Evolutionary conservation across 2,113 vertebrate genomes (phyloP), one percentile per base, ranked within the genome.

Genomic region (Ptychochromis oligacanthus): DNA sequence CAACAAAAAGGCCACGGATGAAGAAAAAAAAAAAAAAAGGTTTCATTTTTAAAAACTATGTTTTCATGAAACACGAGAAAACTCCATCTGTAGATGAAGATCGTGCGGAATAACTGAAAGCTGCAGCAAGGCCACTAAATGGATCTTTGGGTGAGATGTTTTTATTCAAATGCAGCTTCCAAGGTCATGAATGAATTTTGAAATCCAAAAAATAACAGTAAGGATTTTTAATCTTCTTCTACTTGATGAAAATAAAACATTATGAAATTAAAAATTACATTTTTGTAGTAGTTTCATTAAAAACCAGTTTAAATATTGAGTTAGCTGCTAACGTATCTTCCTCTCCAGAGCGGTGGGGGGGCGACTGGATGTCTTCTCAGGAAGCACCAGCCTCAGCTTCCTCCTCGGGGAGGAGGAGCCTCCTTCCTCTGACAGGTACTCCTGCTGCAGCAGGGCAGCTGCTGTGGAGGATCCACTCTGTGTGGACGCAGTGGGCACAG

Each of bases 341-440:
- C 86, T 95, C 81, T 96, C 92, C 5, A 95, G 91, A 52, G 92
- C 86, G 0, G 93, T 90, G 31, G 87, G 82, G 9, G 89, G 94
- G 61, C 88, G 87, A 54, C 70, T 88, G 20, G 94, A 93, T 20
- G 83, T 65, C 89, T 96, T 95, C 85, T 96, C 95, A 46, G 95
- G 92, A 55, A 95, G 80, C 59, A 94, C 90, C 58, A 96, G 88
- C 49, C 86, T 91, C 61, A 96, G 89, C 81, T 94, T 96, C 87
- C 91, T 94, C 85, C 90, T 94, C 1, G 91, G 90, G 56, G 91
- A 95, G 75, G 92, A 94, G 31, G 92, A 95, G 74, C 92, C 88
- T 36, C 88, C 93, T n/a, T 92, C 88, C 10, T 92, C 91, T 9
- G 92, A 75, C 8, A 94, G 83, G 40, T 88, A 84, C 86, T 95